phyloP scores from a whole-genome alignment of 2,113 vertebrate genomes.

The Orthonyx spaldingii region DNA sequence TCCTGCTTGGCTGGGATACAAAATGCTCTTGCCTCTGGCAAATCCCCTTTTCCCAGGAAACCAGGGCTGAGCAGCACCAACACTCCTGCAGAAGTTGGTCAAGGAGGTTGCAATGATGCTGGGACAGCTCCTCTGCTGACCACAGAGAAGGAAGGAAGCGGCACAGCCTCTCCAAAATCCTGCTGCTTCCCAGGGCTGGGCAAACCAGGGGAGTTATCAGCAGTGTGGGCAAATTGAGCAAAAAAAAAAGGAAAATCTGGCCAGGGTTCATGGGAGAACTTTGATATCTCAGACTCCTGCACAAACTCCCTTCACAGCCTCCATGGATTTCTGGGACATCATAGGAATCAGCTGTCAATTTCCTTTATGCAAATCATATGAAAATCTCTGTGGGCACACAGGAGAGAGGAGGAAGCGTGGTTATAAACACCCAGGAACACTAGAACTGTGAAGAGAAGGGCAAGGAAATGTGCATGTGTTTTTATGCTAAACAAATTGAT shows the following conservation, averaged over 20 bases:
- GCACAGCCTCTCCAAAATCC: neutral
- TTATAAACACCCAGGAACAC: neutral
- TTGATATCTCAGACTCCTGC: neutral
- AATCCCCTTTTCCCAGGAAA: neutral
- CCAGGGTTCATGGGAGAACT: rapidly evolving
- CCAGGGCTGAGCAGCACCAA: neutral
- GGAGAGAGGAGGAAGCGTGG: neutral
- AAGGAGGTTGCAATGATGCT: rapidly evolving
- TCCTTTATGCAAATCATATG: neutral
- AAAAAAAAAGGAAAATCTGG: neutral
- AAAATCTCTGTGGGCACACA: neutral
- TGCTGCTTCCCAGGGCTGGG: rapidly evolving
- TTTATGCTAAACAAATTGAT: neutral
- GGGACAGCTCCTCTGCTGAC: neutral
- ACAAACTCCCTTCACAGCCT: neutral
- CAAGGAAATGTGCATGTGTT: neutral
- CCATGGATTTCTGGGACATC: neutral
- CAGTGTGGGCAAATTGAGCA: rapidly evolving
- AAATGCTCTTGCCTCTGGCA: neutral
- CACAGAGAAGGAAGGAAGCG: rapidly evolving
- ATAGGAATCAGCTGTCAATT: neutral
- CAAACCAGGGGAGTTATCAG: neutral
- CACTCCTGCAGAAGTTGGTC: neutral
- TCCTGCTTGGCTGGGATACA: neutral
- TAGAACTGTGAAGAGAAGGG: neutral